Base-by-base conservation (phyloP, 1,140 invertebrate genomes). In the Caenorhabditis tropicalis region DNA sequence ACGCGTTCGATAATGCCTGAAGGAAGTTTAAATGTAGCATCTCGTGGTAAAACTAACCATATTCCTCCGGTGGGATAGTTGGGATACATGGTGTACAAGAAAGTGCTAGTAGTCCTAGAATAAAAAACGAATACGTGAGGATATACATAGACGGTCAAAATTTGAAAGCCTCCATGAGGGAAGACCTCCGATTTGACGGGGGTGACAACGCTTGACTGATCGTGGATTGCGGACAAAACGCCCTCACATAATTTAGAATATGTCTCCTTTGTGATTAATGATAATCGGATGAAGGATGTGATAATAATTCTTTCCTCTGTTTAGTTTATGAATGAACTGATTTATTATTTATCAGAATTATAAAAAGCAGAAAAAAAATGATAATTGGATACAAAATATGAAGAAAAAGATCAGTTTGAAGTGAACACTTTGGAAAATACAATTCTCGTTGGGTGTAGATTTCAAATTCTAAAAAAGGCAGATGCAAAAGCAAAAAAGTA, bases 371-470 rank as follows among this genome's bases (percentile, higher is more conserved):
- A n/a, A 74, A 74, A 65, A 65, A 4, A 39, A 36, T 43, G 65
- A 74, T 74, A 74, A 24, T 43, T 43, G 36, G 43, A 36, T 43
- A 33, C 58, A 36, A 65, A 43, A 74, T 46, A 27, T 19, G 1
- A 12, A 36, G n/a, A 5, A 65, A 74, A 74, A 74, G 65, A 74
- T 74, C 65, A 74, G 36, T 19, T 74, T 74, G 65, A 74, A 74
- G 65, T 74, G 65, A 74, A 74, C 65, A 74, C 33, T 74, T 74
- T 74, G 65, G 65, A 74, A 74, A 36, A 74, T 74, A 24, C 65
- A 74, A n/a, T 74, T 74, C 36, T 74, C 21, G 27, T 74, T 74
- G 36, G n/a, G n/a, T 43, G 65, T 74, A 46, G 19, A 74, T 46
- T 74, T 19, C 48, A 51, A 65, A 33, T 65, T 65, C 33, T 36